Evolutionary conservation across 2,113 vertebrate genomes (phyloP), one percentile per base, ranked within the genome.

Genomic region (Elephantulus edwardii): DNA sequence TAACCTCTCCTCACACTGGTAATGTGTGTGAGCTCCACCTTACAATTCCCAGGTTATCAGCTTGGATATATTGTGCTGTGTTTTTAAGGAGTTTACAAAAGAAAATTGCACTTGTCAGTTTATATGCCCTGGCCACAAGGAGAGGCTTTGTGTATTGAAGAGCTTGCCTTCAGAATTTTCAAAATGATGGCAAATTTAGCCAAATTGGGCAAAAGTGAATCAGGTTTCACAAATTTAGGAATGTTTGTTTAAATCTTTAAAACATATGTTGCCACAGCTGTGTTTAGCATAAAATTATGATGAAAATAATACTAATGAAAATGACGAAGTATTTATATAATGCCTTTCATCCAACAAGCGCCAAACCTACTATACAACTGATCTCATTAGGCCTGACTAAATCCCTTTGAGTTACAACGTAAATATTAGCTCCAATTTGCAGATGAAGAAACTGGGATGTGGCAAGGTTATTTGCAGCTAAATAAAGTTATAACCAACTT

Each of bases 291-390:
- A 85, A 70, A 48, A 86, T 94, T 93, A 95, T 93, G 95, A 95
- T 95, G 95, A 96, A 96, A 95, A 96, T 96, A 95, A 96, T 94
- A 94, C 88, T 96, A 96, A 96, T 95, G 95, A 96, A 96, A 96
- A 96, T 96, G 95, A 96, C 16, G 77, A 86, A 44, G 42, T 96
- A 94, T 95, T 96, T 96, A 95, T 94, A 91, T 84, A 95, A 95
- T 89, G 93, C 72, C 88, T 93, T 94, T 77, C 90, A 95, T 84
- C 77, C 92, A 92, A 20, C 88, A 48, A 93, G 74, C 0, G 40
- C 93, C 95, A 95, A 95, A 89, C 77, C 88, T 35, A 6, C 92
- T 77, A 74, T 77, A 81, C 80, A 68, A 88, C 93, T 86, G 95
- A 95, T 95, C 93, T 94, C 95, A 95, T 95, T 93, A 95, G 93